A percentile compares a stretch with the other conserved stretches of the same genome.
These are phyloP conservation scores for Leptopilina boulardi DNA, from an alignment of 1,140 invertebrate genomes.

Conservation along the genomic window DNA sequence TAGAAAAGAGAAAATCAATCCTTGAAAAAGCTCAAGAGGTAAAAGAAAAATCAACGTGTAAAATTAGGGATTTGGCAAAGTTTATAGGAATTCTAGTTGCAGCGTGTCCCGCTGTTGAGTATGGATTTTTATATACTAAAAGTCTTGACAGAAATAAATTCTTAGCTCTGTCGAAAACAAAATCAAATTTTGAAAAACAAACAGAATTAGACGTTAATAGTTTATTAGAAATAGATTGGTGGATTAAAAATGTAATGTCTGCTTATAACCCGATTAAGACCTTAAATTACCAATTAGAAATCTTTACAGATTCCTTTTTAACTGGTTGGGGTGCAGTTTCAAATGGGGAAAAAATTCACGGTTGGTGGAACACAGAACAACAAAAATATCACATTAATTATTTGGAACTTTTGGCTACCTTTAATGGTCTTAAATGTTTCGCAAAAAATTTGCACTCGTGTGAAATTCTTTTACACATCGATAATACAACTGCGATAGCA, in stretches of 20 bases:
- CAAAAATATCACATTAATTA: conserved; percentile 25
- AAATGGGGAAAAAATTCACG: conserved; percentile 47
- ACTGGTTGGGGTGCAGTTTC: conserved; percentile 54
- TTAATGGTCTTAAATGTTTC: not conserved
- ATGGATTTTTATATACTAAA: not conserved
- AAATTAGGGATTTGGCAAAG: not conserved
- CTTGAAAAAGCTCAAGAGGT: too few relatives aligned
- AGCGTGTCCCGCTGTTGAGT: not conserved
- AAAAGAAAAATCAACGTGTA: not conserved
- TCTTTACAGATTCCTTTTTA: not conserved
- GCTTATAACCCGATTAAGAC: not conserved
- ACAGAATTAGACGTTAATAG: not conserved
- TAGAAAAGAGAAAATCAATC: too few relatives aligned
- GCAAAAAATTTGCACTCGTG: not conserved
- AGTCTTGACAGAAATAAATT: not conserved
- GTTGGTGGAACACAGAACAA: conserved; percentile 55
- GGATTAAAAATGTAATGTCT: not conserved
- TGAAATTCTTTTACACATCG: conserved; percentile 42
- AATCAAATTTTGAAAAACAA: not conserved
- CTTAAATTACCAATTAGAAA: not conserved
- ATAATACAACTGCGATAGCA: conserved; percentile 70
- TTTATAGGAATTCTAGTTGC: not conserved
- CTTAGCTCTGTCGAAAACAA: not conserved
- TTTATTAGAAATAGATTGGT: not conserved
- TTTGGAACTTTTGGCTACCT: conserved; percentile 17